Percentiles rank a stretch among this genome's conserved stretches.
Evolutionary conservation across 2,888 invertebrate genomes (phyloP).

Genomic region (Cantharis lateralis): DNA sequence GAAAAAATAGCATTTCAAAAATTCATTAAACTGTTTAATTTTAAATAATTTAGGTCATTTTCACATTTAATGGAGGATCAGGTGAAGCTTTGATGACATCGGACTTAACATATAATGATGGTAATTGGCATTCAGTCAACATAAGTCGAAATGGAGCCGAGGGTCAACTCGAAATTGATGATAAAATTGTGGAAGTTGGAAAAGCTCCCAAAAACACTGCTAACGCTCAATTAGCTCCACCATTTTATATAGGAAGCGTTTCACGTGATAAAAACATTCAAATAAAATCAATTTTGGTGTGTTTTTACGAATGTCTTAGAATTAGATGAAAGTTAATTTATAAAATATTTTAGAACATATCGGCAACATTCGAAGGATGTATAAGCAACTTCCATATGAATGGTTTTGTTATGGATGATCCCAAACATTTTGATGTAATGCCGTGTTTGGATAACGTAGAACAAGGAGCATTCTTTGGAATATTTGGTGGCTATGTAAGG

Average conservation of each 20-base stretch:
- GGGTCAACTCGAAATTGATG: constrained; percentile 72
- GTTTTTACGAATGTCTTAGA: neutral
- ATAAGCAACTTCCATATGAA: constrained; percentile 77
- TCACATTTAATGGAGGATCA: constrained; percentile 73
- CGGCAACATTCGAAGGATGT: constrained; percentile 83
- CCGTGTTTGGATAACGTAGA: constrained; percentile 82
- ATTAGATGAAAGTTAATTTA: neutral
- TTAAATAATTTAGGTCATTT: constrained; percentile 61
- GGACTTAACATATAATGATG: constrained; percentile 67
- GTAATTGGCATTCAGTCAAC: constrained; percentile 77
- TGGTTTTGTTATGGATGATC: constrained; percentile 66
- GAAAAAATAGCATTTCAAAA: constrained; percentile 23
- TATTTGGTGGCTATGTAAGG: constrained; percentile 75
- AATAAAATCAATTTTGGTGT: constrained; percentile 51
- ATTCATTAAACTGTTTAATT: neutral
- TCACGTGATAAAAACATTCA: constrained; percentile 56
- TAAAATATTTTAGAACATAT: constrained; percentile 39
- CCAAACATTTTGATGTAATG: constrained; percentile 66
- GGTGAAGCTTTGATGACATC: constrained; percentile 62
- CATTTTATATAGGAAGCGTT: constrained; percentile 85
- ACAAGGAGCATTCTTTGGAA: constrained; percentile 82
- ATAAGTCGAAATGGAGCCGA: constrained; percentile 66
- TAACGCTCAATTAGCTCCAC: constrained; percentile 66
- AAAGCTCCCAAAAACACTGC: constrained; percentile 41
- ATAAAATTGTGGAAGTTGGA: constrained; percentile 52